phyloP scores from a whole-genome alignment of 2,797 vertebrate genomes.

The Remorina albescens region DNA sequence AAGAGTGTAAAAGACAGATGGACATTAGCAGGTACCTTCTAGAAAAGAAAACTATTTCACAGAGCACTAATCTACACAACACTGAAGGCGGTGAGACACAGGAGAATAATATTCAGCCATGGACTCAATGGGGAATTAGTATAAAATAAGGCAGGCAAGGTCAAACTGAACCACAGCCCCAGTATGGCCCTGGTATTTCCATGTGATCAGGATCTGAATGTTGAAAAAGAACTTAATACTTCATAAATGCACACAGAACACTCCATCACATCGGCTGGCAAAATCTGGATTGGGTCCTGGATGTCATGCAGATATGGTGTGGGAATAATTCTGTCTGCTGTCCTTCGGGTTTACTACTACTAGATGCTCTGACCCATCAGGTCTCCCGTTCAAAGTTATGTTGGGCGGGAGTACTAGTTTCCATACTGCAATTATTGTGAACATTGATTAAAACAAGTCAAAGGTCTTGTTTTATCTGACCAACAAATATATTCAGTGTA shows the following conservation, averaged over 20 bases:
- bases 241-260: background rate
- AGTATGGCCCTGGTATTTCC: background rate
- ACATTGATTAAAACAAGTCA: background rate
- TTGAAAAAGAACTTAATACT: background rate
- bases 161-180: background rate
- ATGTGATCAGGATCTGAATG: background rate
- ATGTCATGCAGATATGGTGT: no score
- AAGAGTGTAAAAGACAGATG: background rate
- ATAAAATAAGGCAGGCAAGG: background rate
- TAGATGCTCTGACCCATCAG: background rate
- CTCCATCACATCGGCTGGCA: no score
- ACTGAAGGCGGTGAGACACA: no score
- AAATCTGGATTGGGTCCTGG: background rate
- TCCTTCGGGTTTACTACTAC: no score
- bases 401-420: background rate
- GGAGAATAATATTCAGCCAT: background rate
- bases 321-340: no score
- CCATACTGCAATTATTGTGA: background rate
- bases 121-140: background rate
- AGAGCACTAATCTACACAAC: no score
- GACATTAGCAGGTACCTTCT: slow-evolving; percentile 31
- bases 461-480: background rate
- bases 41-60: slow-evolving; percentile 6
- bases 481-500: background rate
- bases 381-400: background rate